Base-by-base conservation (phyloP, 2,888 invertebrate species). In the Cecidostiba fungosa region DNA sequence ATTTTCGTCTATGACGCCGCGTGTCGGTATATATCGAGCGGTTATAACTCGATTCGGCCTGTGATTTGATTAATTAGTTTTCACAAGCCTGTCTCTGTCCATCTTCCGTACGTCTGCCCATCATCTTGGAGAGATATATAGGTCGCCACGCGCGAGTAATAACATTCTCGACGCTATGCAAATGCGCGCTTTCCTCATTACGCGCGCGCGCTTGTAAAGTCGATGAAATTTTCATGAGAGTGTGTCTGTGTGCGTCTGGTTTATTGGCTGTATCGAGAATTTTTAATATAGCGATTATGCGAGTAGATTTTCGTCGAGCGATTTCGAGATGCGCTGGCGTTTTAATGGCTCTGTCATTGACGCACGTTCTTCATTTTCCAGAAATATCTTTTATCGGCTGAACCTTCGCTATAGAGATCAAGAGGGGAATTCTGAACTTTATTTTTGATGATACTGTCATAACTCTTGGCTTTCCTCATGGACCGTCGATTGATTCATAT, bases 1-100 rank as follows among this genome's bases (percentile, higher is more conserved):
- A 92, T 92, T 92, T 91, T 81, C 89, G 86, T 89, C 88, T 85
- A 87, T 91, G 91, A 91, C 90, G 89, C 50, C 54, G 32, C 26
- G 39, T 8, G 12, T 10, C 36, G 29, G 3, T 5, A 14, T 14
- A 39, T 43, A 0, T 26, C 23, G 26, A 43, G 8, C 26, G 19
- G 59, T 88, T 89, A 8, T 39, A 87, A 91, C 87, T 88, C 88
- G 87, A 89, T 90, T 89, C 88, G 85, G 88, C 86, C 79, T 89
- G 88, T 81, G 89, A 89, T 89, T 88, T 87, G 89, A 92, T 90
- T 89, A 87, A 88, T 87, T 88, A 84, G 87, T 88, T 88, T 88
- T 89, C 87, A 90, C 88, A 90, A 89, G 90, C 89, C 88, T 90
- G 88, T 72, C 72, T n/a, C 43, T 66, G 26, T 66, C 26, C 23